Evolutionary conservation across 2,113 vertebrate genomes (phyloP).

Genomic region (Nicator chloris): DNA sequence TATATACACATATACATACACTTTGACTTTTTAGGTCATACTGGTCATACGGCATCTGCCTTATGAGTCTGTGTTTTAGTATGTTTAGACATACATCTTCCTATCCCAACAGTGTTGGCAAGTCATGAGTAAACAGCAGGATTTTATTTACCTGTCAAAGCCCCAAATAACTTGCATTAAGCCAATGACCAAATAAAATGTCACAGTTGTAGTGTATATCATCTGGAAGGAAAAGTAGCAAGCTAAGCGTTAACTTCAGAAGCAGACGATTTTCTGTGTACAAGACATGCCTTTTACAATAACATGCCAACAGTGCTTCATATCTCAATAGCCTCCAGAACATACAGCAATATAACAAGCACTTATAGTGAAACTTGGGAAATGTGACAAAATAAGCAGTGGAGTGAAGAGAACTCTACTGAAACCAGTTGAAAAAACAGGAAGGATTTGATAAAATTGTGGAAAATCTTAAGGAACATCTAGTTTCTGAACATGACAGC

Average conservation of each 20-base stretch:
- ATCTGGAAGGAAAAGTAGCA: background rate
- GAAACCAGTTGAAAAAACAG: constrained; percentile 5
- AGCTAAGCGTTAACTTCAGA: background rate
- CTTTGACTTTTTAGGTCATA: background rate
- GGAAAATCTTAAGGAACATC: background rate
- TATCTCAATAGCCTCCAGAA: background rate
- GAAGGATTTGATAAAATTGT: background rate
- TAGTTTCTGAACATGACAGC: background rate
- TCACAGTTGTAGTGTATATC: background rate
- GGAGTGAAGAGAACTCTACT: background rate
- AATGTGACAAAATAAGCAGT: constrained; percentile 42
- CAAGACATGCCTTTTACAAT: background rate
- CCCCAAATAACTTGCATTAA: background rate
- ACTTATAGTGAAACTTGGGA: constrained; percentile 10
- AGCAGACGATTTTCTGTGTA: background rate
- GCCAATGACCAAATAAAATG: background rate
- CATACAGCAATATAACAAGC: background rate
- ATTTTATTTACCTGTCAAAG: background rate
- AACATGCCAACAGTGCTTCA: background rate
- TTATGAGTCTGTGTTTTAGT: background rate
- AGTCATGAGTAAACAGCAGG: background rate
- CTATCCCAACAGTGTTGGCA: background rate
- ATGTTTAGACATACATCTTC: background rate
- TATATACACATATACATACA: background rate
- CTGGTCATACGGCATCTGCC: background rate